These are phyloP conservation scores for Drosophila asahinai DNA, from an alignment of 1,140 invertebrate species.

Conservation along the genomic window DNA sequence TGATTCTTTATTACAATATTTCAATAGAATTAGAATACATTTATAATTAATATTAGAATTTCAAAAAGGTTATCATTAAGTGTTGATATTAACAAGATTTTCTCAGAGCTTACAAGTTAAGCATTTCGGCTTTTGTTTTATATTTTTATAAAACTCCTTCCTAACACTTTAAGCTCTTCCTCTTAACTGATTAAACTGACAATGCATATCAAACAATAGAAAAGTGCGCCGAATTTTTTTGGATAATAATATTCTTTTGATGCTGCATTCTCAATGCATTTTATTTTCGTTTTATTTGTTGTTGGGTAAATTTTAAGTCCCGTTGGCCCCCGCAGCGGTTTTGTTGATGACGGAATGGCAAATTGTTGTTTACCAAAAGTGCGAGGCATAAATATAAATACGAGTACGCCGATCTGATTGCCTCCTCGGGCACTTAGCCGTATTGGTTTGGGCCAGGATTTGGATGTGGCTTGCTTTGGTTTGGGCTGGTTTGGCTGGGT, in stretches of 20 bases:
- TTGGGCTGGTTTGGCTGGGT: background rate
- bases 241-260: slow-evolving; percentile 6
- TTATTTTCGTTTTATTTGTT: background rate
- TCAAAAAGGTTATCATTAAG: too few species aligned
- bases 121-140: too few species aligned
- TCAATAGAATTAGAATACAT: too few species aligned
- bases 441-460: slow-evolving; percentile 52
- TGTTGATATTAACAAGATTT: too few species aligned
- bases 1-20: too few species aligned
- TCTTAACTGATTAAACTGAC: background rate
- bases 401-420: slow-evolving; percentile 40
- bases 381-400: slow-evolving; percentile 42
- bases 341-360: slow-evolving; percentile 45
- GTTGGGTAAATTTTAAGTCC: slow-evolving; percentile 23
- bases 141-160: background rate
- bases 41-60: too few species aligned
- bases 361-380: slow-evolving; percentile 71
- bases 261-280: slow-evolving; percentile 34
- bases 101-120: too few species aligned
- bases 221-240: background rate
- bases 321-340: slow-evolving; percentile 21
- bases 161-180: background rate
- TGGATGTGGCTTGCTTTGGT: background rate
- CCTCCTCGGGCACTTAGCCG: slow-evolving; percentile 60
- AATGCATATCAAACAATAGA: slow-evolving; percentile 19